Base-by-base conservation (phyloP, 2,797 vertebrate species). In the Poeciliopsis infans region DNA sequence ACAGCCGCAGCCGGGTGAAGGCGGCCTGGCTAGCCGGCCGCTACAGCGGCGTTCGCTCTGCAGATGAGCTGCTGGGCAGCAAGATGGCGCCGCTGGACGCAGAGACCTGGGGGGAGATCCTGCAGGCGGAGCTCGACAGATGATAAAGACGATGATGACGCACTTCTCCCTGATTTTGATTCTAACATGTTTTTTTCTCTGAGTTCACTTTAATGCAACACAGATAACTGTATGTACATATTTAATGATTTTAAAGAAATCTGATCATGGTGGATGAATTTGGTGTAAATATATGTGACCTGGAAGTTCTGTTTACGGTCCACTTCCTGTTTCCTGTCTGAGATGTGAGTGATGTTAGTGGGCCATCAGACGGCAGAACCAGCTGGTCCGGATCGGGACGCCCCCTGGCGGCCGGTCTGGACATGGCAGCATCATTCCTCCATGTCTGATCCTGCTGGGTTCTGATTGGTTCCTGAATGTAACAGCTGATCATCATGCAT, bases 41-140 rank as follows among this genome's bases (percentile, higher is more conserved):
- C 1, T 99, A 95, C 89, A 99, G 98, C 92, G 90, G 95, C n/a
- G 86, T 98, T 85, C 53, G 64, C n/a, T 97, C 96, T 7, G 88
- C 90, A 0, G 83, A 92, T 10, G 94, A 95, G 88, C 94, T 99
- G 71, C 94, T 89, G 1, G 93, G 95, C 77, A 89, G 95, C 72
- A 95, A 79, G 76, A 97, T 97, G 97, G 95, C 85, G 79, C 95
- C 95, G 0, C 95, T 98, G 93, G 97, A 97, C 0, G 95, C 81
- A 0, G 96, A 97, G 72, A 96, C 96, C 0, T 98, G 97, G 97
- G 98, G 96, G 3, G 97, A 98, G 88, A 98, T 98, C 92, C 91
- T 99, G 76, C 95, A 98, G 91, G 97, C 96, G 1, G 97, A 99
- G 93, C 91, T 98, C 77, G 94, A 97, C 88, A 93, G 97, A 96